These are phyloP conservation scores for Chiridota heheva DNA, from an alignment of 35 echinoderm and acorn worm species.

Conservation along the genomic window DNA sequence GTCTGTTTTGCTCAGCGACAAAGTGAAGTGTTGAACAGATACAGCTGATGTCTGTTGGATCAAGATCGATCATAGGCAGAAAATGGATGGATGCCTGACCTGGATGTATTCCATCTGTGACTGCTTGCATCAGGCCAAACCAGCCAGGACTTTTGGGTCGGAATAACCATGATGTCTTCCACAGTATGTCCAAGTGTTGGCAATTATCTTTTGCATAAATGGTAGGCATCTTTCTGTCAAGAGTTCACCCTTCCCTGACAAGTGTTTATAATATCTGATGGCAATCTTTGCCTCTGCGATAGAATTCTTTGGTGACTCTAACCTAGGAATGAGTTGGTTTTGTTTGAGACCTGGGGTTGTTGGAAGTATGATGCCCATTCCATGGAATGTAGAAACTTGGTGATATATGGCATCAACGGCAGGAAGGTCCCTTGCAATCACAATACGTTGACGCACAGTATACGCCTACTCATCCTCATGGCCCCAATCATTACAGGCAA, in stretches of 20 bases:
- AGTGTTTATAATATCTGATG: too few relatives aligned
- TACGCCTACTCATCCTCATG: background rate
- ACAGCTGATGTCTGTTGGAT: conserved; percentile 4
- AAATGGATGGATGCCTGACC: too few relatives aligned
- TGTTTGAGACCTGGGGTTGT: background rate
- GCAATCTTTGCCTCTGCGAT: too few relatives aligned
- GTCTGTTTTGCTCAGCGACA: conserved; percentile 11
- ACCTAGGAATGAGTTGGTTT: background rate
- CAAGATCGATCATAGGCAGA: too few relatives aligned
- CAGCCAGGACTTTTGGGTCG: conserved; percentile 22
- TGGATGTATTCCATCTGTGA: too few relatives aligned
- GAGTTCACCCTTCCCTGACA: background rate
- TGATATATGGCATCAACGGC: conserved; percentile 16
- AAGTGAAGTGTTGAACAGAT: conserved; percentile 36
- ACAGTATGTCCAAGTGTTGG: conserved; percentile 8
- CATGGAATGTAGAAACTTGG: conserved; percentile 35
- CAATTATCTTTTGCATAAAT: background rate
- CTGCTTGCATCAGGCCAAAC: too few relatives aligned
- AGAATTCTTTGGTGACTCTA: too few relatives aligned
- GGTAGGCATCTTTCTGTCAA: background rate
- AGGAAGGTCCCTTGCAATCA: background rate
- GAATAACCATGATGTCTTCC: conserved; percentile 26
- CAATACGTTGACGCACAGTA: background rate
- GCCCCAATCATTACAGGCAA: background rate
- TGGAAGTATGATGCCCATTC: conserved; percentile 6